These are phyloP conservation scores for Leucopternis melanops DNA, from an alignment of 2,113 vertebrate genomes.

Conservation along the genomic window DNA sequence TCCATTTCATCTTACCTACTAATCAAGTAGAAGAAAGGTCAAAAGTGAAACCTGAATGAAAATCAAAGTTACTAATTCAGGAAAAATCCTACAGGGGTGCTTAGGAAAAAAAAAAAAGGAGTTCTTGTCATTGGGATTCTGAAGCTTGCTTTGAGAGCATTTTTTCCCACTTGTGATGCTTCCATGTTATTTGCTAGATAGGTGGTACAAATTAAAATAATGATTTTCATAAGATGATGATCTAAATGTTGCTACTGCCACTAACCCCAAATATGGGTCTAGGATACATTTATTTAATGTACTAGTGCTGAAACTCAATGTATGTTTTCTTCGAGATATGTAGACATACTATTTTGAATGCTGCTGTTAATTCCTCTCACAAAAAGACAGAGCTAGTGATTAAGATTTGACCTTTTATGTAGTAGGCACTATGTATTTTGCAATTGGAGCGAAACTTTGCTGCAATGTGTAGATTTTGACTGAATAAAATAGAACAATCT, in stretches of 20 bases:
- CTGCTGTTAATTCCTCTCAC: neutral
- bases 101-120: neutral
- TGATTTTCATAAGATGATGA: neutral
- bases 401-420: neutral
- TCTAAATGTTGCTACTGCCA: neutral
- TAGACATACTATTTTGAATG: neutral
- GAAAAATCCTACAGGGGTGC: neutral
- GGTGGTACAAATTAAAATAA: neutral
- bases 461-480: neutral
- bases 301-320: neutral
- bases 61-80: neutral
- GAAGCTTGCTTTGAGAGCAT: neutral
- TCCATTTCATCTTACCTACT: neutral
- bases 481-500: neutral
- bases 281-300: neutral
- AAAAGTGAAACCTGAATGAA: neutral
- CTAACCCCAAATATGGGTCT: neutral
- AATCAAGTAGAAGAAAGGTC: neutral
- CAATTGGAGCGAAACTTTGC: neutral
- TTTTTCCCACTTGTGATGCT: neutral
- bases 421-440: neutral
- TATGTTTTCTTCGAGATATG: neutral
- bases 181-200: neutral
- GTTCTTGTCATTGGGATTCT: neutral
- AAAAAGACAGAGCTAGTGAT: neutral